These are phyloP conservation scores for Cybosia mesomella DNA, from an alignment of 2,888 invertebrate genomes.

Conservation along the genomic window DNA sequence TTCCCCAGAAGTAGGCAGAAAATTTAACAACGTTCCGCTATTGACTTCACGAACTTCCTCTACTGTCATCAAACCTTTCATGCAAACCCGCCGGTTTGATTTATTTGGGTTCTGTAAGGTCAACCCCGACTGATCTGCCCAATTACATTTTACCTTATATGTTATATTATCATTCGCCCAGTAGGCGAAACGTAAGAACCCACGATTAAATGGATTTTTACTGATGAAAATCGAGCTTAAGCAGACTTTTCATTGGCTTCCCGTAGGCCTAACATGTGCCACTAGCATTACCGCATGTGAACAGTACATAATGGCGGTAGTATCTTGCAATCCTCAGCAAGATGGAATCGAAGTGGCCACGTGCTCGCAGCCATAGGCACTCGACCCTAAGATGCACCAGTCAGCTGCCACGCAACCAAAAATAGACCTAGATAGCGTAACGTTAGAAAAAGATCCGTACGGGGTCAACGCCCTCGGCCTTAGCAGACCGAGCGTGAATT, in stretches of 20 bases:
- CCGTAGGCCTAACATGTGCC: no score
- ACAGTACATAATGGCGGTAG: no score
- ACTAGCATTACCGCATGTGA: no score
- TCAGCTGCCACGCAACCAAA: conserved; percentile 13
- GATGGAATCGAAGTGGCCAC: not conserved
- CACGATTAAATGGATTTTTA: not conserved
- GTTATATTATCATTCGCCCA: no score
- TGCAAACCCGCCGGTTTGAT: not conserved
- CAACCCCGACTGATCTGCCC: not conserved
- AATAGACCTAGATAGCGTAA: conserved; percentile 18
- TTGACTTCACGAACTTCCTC: no score
- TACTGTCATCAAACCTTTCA: no score
- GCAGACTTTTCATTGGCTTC: no score
- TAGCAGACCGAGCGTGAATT: conserved; percentile 13
- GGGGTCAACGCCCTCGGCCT: conserved; percentile 7
- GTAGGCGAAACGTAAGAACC: no score
- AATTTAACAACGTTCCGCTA: no score
- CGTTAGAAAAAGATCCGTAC: conserved; percentile 12
- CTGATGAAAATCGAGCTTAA: not conserved
- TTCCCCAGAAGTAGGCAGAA: no score
- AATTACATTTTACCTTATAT: not conserved
- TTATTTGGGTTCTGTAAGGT: not conserved
- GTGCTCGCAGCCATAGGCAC: conserved; percentile 5
- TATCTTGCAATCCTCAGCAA: not conserved
- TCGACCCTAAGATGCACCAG: conserved; percentile 12